These are phyloP conservation scores for Drosophila birchii DNA, from an alignment of 2,888 invertebrate genomes.

Conservation along the genomic window DNA sequence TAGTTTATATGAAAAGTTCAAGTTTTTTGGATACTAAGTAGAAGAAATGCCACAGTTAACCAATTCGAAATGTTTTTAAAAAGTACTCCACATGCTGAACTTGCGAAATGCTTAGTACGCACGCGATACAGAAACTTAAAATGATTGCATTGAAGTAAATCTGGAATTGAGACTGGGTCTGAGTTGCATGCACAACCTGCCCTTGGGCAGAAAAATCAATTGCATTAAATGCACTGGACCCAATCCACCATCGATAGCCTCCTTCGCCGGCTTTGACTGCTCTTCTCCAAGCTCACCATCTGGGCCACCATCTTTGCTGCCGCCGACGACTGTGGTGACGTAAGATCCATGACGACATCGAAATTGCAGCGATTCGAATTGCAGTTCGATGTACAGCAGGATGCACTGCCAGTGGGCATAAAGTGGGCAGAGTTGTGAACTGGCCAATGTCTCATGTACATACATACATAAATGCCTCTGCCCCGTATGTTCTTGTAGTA, in stretches of 20 bases:
- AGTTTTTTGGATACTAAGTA: no score
- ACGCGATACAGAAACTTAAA: slow-evolving; percentile 9
- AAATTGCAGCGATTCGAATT: slow-evolving; percentile 31
- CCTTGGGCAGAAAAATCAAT: slow-evolving; percentile 74
- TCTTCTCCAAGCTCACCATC: slow-evolving; percentile 5
- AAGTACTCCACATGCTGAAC: not conserved
- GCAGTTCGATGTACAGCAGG: slow-evolving; percentile 65
- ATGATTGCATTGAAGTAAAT: slow-evolving; percentile 9
- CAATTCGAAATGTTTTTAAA: not conserved
- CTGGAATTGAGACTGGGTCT: not conserved
- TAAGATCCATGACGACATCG: slow-evolving; percentile 48
- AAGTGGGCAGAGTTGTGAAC: slow-evolving; percentile 17
- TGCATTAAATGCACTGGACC: slow-evolving; percentile 68
- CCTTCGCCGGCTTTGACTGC: slow-evolving; percentile 3
- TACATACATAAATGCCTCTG: not conserved
- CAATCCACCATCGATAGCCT: slow-evolving; percentile 39
- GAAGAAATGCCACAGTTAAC: no score
- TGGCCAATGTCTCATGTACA: slow-evolving; percentile 9
- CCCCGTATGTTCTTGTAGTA: slow-evolving; percentile 55
- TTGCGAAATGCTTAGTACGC: not conserved
- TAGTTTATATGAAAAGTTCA: no score
- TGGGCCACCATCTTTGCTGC: slow-evolving; percentile 17
- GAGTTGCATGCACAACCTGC: slow-evolving; percentile 56
- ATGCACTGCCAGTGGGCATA: slow-evolving; percentile 65
- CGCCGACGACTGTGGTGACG: slow-evolving; percentile 27